phyloP scores from a whole-genome alignment of 2,113 vertebrate species.

The Callaeas wilsoni region DNA sequence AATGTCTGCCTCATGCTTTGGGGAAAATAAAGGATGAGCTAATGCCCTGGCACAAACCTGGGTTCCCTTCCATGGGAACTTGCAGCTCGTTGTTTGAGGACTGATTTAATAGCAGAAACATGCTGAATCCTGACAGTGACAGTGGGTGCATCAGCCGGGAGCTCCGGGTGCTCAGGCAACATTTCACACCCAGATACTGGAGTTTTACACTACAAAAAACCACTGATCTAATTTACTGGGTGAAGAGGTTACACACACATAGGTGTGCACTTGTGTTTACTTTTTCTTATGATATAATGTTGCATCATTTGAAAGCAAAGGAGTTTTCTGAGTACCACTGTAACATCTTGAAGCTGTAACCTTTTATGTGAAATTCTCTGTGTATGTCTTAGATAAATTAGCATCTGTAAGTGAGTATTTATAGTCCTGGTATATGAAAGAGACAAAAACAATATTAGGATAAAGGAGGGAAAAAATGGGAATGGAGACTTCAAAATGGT shows the following conservation, averaged over 20 bases:
- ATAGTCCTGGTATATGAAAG: not conserved
- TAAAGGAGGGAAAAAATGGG: not conserved
- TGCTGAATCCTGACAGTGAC: not conserved
- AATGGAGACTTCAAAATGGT: not conserved
- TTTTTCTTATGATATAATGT: not conserved
- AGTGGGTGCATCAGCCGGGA: not conserved
- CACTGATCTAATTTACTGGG: not conserved
- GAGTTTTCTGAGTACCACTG: not conserved
- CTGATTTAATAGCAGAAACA: conserved; percentile 38
- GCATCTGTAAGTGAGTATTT: not conserved
- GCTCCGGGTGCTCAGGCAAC: not conserved
- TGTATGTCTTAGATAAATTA: not conserved
- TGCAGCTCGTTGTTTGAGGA: not conserved
- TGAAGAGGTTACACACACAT: not conserved
- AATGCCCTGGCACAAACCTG: conserved; percentile 32
- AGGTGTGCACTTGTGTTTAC: not conserved
- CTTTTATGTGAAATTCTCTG: not conserved
- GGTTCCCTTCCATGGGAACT: conserved; percentile 7
- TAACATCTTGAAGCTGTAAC: not conserved
- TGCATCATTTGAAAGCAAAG: not conserved
- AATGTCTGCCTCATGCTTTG: not conserved
- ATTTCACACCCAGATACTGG: not conserved
- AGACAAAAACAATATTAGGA: not conserved
- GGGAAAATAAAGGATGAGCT: conserved; percentile 55
- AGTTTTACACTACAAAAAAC: not conserved